Evolutionary conservation across 2,113 vertebrate genomes (phyloP).

Genomic region (rat (Rattus norvegicus)): GRCr8 NC_086027.1:79930501-79931000

Average conservation of each 20-base stretch:
- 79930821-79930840: not conserved
- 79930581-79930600: not conserved
- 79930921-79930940: not conserved
- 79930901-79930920: not conserved
- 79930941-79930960: not conserved
- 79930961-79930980: not conserved
- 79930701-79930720: not conserved
- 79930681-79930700: not conserved
- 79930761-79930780: not conserved
- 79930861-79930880: not conserved
- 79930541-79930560: not conserved
- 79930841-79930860: not conserved
- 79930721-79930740: not conserved
- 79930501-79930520: not conserved
- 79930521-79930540: constrained; percentile 31
- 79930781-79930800: not conserved
- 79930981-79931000: not conserved
- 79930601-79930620: constrained; percentile 21
- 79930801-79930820: not conserved
- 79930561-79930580: not conserved
- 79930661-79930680: not conserved
- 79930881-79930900: not conserved
- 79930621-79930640: not conserved
- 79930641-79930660: not conserved
- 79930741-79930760: not conserved